These are phyloP conservation scores for Cosmia pyralina DNA, from an alignment of 2,888 invertebrate species.

Conservation along the genomic window DNA sequence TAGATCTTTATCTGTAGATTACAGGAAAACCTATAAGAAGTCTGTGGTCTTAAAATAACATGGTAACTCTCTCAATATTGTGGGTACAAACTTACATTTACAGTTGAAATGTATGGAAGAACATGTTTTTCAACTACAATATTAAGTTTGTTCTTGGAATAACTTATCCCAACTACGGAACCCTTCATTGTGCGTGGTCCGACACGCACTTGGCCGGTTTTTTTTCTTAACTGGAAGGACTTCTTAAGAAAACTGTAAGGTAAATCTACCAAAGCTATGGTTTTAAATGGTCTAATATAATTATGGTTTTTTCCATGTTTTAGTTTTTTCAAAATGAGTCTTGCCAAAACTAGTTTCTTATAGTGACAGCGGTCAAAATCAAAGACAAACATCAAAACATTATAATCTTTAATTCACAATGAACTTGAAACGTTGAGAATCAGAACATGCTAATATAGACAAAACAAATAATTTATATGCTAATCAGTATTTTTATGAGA, in stretches of 20 bases:
- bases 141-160: too few species aligned
- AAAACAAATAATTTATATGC: slow-evolving; percentile 57
- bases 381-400: slow-evolving; percentile 20
- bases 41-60: too few species aligned
- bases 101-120: too few species aligned
- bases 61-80: too few species aligned
- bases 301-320: not conserved
- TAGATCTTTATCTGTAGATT: too few species aligned
- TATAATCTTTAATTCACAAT: slow-evolving; percentile 18
- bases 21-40: too few species aligned
- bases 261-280: not conserved
- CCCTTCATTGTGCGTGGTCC: too few species aligned
- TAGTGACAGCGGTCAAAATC: slow-evolving; percentile 37
- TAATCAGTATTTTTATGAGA: slow-evolving; percentile 38
- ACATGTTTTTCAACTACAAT: too few species aligned
- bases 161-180: too few species aligned
- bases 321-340: not conserved
- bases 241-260: not conserved
- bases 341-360: not conserved
- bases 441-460: slow-evolving; percentile 21
- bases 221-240: not conserved
- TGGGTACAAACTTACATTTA: too few species aligned
- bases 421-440: slow-evolving; percentile 30
- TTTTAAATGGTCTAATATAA: not conserved
- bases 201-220: too few species aligned